Base-by-base conservation (phyloP, 2,888 invertebrate species). In the Pristionchus japonicus region DNA sequence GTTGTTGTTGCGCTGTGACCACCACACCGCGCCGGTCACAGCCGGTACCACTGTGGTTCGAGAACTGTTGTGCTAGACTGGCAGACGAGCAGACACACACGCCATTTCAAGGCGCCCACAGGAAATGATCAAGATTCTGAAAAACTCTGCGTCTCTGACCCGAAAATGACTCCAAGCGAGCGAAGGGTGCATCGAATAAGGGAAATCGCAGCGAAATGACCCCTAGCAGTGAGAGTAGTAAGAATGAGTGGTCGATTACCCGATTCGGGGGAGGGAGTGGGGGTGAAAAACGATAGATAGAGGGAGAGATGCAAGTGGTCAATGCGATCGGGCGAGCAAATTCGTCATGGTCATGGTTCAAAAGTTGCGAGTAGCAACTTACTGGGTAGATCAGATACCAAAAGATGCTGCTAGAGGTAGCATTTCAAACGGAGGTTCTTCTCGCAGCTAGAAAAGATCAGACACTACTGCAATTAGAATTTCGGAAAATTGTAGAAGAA, bases 181-280 rank as follows among this genome's bases (percentile, higher is more conserved):
- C n/a, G n/a, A n/a, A n/a, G n/a, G n/a, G n/a, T n/a, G n/a, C n/a
- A n/a, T n/a, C n/a, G n/a, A n/a, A n/a, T n/a, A n/a, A 7, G 82
- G 31, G 27, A 52, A 52, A 52, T 34, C 31, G 40, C 52, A 49
- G 43, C 43, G 43, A 47, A 77, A 47, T 77, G 77, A 77, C 49
- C 52, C 52, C 82, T 49, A 52, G 31, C 49, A 80, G 47, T 40
- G 47, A 47, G 43, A 47, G 43, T 27, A 47, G 49, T 43, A 23
- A 47, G 40, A 43, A 20, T 20, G 43, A 77, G 40, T 31, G 77
- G 82, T 52, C 52, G 52, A 52, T 83, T 83, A 83, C 34, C 34
- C 49, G 82, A 83, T 83, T 52, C 52, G 82, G 34, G 82, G 47
- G 13, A n/a, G n/a, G n/a, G n/a, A n/a, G n/a, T n/a, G n/a, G 49